Conservation (phyloP, 1,140 invertebrate species). For the Rhynchophorus ferrugineus region DNA sequence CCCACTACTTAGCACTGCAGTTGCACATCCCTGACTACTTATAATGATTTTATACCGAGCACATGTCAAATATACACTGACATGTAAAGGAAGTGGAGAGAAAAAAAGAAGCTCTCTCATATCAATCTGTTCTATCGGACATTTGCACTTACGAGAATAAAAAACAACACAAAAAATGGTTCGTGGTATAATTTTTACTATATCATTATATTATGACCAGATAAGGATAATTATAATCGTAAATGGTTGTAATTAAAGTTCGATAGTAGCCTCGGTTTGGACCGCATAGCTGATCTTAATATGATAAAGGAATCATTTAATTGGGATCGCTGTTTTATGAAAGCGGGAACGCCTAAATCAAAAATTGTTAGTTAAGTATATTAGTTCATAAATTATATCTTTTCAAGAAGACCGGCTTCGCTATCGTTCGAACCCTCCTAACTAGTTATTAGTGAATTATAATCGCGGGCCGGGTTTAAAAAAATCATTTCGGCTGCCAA, state of each 20-base stretch:
- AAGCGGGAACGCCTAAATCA: conserved; percentile 21
- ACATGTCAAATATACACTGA: no score
- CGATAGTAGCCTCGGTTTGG: conserved; percentile 13
- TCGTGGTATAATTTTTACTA: conserved; percentile 8
- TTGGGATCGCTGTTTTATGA: conserved; percentile 25
- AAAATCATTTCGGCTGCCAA: conserved; percentile 15
- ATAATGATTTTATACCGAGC: no score
- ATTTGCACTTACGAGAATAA: no score
- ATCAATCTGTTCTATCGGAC: no score
- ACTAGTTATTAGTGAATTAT: conserved; percentile 21
- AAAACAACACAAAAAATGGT: not conserved
- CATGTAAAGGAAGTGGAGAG: no score
- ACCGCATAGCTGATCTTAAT: conserved; percentile 23
- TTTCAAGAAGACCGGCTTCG: conserved; percentile 12
- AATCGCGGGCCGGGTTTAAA: conserved; percentile 13
- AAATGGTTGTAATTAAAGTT: conserved; percentile 26
- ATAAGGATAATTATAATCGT: conserved; percentile 27
- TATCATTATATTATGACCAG: conserved; percentile 21
- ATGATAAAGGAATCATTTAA: conserved; percentile 25
- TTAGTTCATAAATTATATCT: conserved; percentile 21
- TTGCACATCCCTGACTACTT: no score
- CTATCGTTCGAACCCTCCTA: conserved; percentile 10
- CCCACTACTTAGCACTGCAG: no score
- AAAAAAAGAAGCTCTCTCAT: no score
- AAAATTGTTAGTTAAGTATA: conserved; percentile 22